These are phyloP conservation scores for Malachius bipustulatus DNA, from an alignment of 2,888 invertebrate genomes.

Conservation along the genomic window DNA sequence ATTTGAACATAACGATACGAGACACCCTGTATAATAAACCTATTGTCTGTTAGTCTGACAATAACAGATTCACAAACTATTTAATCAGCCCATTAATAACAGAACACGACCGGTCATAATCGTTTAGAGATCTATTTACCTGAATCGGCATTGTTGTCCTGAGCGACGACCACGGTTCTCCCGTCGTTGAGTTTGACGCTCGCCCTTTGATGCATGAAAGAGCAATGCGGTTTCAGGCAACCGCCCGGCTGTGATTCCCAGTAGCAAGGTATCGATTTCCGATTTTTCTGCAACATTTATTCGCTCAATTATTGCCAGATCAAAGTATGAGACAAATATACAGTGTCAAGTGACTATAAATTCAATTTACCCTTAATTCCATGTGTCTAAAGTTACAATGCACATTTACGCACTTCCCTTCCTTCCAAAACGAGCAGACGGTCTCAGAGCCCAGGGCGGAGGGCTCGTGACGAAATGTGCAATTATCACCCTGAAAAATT, in stretches of 20 bases:
- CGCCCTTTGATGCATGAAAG: constrained; percentile 57
- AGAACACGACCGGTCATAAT: too few species aligned
- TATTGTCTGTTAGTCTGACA: too few species aligned
- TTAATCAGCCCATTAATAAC: too few species aligned
- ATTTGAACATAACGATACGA: too few species aligned
- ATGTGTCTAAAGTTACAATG: constrained; percentile 76
- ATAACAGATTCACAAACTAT: too few species aligned
- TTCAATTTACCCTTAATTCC: constrained; percentile 57
- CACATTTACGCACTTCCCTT: constrained; percentile 65
- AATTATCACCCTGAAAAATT: constrained; percentile 56
- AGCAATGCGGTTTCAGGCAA: constrained; percentile 75
- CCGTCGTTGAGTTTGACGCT: constrained; percentile 20
- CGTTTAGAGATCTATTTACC: neutral
- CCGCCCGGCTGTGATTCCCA: constrained; percentile 80
- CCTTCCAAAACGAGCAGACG: constrained; percentile 71
- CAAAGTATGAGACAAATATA: constrained; percentile 4
- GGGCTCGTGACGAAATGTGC: constrained; percentile 76
- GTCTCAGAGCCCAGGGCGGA: constrained; percentile 72
- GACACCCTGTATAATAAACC: too few species aligned
- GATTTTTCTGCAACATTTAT: constrained; percentile 68
- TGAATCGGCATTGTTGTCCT: neutral
- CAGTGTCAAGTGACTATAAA: constrained; percentile 7
- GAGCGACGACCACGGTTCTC: neutral
- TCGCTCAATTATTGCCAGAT: too few species aligned
- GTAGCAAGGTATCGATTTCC: constrained; percentile 72